A percentile compares a stretch with the other conserved stretches of the same genome.
These are phyloP conservation scores for Paramuricea clavata DNA, from an alignment of 92 coral and sea anemone genomes.

Conservation along the genomic window DNA sequence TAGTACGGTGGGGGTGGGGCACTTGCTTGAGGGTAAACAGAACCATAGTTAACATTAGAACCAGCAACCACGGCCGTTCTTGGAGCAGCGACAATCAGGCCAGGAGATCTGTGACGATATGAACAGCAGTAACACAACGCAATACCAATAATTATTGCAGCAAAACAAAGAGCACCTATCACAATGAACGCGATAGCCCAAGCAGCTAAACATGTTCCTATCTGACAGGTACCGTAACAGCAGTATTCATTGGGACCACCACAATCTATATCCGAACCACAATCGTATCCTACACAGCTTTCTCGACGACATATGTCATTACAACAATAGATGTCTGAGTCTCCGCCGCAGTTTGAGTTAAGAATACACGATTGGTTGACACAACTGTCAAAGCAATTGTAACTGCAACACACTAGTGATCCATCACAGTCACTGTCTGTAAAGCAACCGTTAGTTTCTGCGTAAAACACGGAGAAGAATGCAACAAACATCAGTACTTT, in stretches of 20 bases:
- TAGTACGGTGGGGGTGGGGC: neutral
- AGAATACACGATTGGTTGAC: neutral
- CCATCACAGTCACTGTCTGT: neutral
- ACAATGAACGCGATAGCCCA: neutral
- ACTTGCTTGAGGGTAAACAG: neutral
- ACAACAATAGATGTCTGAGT: neutral
- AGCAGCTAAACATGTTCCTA: neutral
- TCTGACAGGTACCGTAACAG: neutral
- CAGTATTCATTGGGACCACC: neutral
- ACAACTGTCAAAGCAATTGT: neutral
- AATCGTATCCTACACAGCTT: neutral
- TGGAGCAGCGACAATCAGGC: neutral
- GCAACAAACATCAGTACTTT: neutral
- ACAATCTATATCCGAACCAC: neutral
- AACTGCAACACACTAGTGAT: neutral
- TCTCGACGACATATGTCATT: neutral
- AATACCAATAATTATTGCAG: neutral
- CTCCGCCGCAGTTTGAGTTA: neutral
- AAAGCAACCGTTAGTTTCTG: neutral
- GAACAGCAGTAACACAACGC: neutral
- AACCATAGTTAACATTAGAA: neutral
- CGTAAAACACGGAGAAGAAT: neutral
- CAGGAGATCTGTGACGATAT: neutral
- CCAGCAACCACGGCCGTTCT: neutral
- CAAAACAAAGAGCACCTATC: neutral